Evolutionary conservation across 2,797 vertebrate species (phyloP), one percentile per base, ranked within the genome.

Genomic region (Gallirallus australis): DNA sequence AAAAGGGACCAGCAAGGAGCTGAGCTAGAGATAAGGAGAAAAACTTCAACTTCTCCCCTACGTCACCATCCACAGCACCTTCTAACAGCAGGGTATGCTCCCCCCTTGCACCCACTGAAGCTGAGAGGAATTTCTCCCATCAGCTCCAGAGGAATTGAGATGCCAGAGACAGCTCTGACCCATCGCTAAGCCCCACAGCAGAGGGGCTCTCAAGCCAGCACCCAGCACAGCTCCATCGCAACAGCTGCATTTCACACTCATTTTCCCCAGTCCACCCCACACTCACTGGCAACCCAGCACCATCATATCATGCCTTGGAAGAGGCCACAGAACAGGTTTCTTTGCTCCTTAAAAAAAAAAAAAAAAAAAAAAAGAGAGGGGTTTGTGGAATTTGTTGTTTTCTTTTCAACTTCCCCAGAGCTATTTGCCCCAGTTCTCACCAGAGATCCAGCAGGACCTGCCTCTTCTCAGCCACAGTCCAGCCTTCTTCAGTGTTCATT

Each of bases 101-200:
- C 12, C 19, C 17, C 28, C 18, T 73, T 12, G 19, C 8, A 28
- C 9, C 3, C 37, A 27, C n/a, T 20, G 27, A 56, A 76, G 25
- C 23, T 13, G 42, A 39, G 16, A 57, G 12, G 7, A 54, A 4
- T 10, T 5, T 80, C 33, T 54, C 27, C 54, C 60, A 63, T 11
- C 71, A 82, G 35, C 53, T 80, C 37, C 31, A 42, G 28, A 70
- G 18, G 31, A 79, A 78, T 24, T 5, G 12, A 24, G 37, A 40
- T 79, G 20, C 21, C 9, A 17, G 12, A 6, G 12, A 7, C 48
- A 78, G 48, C 13, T 57, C 28, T 9, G 69, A 25, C 13, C 70
- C 37, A 31, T 6, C 63, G 5, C 31, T 28, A 7, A 5, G 6
- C 42, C 42, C 68, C 31, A 3, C 0, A 31, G 2, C 2, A 27